Base-by-base conservation (phyloP, 2,888 invertebrate species). In the Parnassius glacialis region DNA sequence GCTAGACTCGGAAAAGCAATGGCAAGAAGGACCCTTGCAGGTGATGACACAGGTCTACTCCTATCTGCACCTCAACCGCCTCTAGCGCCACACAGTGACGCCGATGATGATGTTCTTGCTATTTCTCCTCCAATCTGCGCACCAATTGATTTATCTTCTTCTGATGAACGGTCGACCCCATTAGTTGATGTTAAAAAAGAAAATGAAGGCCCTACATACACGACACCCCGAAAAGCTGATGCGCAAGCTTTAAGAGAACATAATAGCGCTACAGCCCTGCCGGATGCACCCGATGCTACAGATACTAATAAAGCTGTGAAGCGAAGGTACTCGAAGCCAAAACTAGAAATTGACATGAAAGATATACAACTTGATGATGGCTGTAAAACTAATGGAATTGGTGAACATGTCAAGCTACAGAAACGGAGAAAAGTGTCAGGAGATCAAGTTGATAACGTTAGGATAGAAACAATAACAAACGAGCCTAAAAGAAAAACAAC, bases 11-110 rank as follows among this genome's bases (percentile, higher is more conserved):
- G 90, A 55, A 95, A 95, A 77, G 94, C 92, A 42, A 95, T 95
- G 94, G 95, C 94, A 10, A 85, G 95, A 20, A 93, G 94, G 70
- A 92, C 93, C 34, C 89, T 93, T 57, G 92, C 87, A 9, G 90
- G 91, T n/a, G 90, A 91, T 60, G 92, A 92, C 67, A 93, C 92
- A 50, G 90, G 88, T 16, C 85, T 92, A 69, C 80, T 93, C 0
- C 73, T 93, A 44, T 69, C 80, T 0, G 80, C 73, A 0, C 82
- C 84, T 1, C 71, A 71, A 56, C 81, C 85, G 42, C 74, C 85
- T 11, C 48, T 48, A 12, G 78, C 84, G 55, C 80, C 79, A 59
- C 85, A 87, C 64, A 90, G 91, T 64, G 93, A 93, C 52, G 82
- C 85, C 3, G 92, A 92, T 65, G 92, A 92, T 65, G 92, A 92